phyloP scores from a whole-genome alignment of 2,113 vertebrate species.

The Campylorhamphus procurvoides region DNA sequence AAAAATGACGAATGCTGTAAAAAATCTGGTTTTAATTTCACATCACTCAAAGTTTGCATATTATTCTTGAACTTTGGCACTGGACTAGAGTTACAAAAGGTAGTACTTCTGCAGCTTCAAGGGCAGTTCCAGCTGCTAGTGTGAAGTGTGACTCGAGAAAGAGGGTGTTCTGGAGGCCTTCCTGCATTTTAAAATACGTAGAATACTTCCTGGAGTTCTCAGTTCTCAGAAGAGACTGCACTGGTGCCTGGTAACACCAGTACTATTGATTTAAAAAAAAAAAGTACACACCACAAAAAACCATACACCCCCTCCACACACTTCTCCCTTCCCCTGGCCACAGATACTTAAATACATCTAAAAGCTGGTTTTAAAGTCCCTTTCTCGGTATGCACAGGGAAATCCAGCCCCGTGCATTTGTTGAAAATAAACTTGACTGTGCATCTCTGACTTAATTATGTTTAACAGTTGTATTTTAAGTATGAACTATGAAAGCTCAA shows the following conservation, averaged over 20 bases:
- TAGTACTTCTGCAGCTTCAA: not conserved
- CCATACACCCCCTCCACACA: not conserved
- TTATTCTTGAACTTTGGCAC: not conserved
- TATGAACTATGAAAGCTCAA: slow-evolving; percentile 1
- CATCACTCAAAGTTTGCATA: not conserved
- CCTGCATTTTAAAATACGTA: not conserved
- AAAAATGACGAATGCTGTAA: not conserved
- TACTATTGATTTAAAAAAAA: not conserved
- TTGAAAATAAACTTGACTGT: slow-evolving; percentile 8
- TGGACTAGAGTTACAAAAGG: not conserved
- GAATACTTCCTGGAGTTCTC: not conserved
- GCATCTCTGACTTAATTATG: not conserved
- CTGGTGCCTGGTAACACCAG: not conserved
- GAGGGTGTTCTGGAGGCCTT: not conserved
- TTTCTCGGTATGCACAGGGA: not conserved
- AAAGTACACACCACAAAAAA: not conserved
- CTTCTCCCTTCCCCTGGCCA: rapidly evolving
- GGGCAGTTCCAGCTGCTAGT: not conserved
- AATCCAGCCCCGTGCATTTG: not conserved
- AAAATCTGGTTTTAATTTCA: not conserved
- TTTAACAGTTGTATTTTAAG: slow-evolving; percentile 12
- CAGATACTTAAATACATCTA: not conserved
- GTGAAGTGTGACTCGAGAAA: not conserved
- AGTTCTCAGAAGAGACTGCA: not conserved
- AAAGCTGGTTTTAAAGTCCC: not conserved